Evolutionary conservation across 1,140 invertebrate species (phyloP), one percentile per base, ranked within the genome.

Genomic region (Epicauta chinensis): DNA sequence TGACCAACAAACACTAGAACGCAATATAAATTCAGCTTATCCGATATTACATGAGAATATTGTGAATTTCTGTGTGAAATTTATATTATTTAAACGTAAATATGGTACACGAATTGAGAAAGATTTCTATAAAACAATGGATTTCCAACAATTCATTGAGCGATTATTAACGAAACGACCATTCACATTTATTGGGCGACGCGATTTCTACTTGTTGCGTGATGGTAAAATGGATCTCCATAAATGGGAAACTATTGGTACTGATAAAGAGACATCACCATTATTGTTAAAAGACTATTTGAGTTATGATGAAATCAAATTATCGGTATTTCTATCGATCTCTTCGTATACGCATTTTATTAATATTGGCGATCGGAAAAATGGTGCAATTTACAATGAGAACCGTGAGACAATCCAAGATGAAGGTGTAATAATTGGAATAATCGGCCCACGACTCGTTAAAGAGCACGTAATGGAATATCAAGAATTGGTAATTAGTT

Each of bases 141-240:
- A 68, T 1, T 65, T 82, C 13, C 59, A 75, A 3, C 69, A 78
- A 14, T 72, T 81, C 3, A 73, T 80, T 14, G 74, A 81, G 46
- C 70, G 79, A 14, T 63, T 82, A 17, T 54, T 82, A 17, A 73
- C 72, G 16, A 81, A 81, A 46, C 62, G 79, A 13, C 77, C 79
- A 0, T 65, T 79, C 0, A 64, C 67, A 1, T 82, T 82, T 51
- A 71, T 76, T 53, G 72, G 71, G 0, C 37, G 63, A 1, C 44
- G 65, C 2, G 80, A 82, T 63, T 63, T 61, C 16, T 81, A 76
- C 60, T 63, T 71, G 31, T 60, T 82, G 6, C 51, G 80, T 0
- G 69, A 73, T 43, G 73, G 73, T 2, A 71, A 71, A 44, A 65
- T 59, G 17, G 78, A 77, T 47, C 37, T 56, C 2, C 63, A 68